These are phyloP conservation scores for Chelonus formosanus DNA, from an alignment of 2,888 invertebrate genomes.

Conservation along the genomic window DNA sequence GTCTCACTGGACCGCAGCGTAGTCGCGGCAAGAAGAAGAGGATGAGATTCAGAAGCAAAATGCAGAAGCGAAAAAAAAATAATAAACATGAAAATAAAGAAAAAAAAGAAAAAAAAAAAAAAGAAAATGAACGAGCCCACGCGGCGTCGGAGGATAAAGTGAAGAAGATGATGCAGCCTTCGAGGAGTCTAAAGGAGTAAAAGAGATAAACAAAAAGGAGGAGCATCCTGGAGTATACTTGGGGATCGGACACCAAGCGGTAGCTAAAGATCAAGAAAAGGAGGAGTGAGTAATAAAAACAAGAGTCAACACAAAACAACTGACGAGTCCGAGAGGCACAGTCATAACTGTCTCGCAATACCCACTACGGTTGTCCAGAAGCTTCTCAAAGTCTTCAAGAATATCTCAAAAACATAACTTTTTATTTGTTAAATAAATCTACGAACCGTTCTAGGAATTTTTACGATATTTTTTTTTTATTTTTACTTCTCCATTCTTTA, in stretches of 20 bases:
- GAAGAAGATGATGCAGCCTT: constrained; percentile 18
- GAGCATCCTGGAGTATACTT: constrained; percentile 35
- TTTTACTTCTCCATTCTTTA: too few species aligned
- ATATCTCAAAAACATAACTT: background rate
- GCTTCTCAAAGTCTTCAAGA: background rate
- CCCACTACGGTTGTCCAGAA: too few species aligned
- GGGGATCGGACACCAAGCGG: constrained; percentile 6
- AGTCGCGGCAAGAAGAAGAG: constrained; percentile 29
- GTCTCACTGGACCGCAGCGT: constrained; percentile 9
- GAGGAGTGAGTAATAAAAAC: constrained; percentile 49
- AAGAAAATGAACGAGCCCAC: constrained; percentile 36
- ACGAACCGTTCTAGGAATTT: too few species aligned
- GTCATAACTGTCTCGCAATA: constrained; percentile 59
- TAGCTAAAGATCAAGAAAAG: constrained; percentile 49
- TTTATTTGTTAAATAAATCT: background rate
- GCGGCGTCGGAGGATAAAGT: constrained; percentile 40
- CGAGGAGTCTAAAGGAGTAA: background rate
- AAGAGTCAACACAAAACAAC: constrained; percentile 53
- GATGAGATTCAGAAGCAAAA: constrained; percentile 18
- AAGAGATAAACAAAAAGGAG: constrained; percentile 25
- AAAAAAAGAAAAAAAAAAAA: constrained; percentile 21
- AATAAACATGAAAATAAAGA: constrained; percentile 6
- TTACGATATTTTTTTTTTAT: constrained; percentile 12
- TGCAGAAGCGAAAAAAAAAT: constrained; percentile 16
- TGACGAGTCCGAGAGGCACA: constrained; percentile 54